Percentiles rank a stretch among this genome's conserved stretches.
Evolutionary conservation across 2,888 invertebrate genomes (phyloP).

Genomic region (Lasioglossum pauxillum): DNA sequence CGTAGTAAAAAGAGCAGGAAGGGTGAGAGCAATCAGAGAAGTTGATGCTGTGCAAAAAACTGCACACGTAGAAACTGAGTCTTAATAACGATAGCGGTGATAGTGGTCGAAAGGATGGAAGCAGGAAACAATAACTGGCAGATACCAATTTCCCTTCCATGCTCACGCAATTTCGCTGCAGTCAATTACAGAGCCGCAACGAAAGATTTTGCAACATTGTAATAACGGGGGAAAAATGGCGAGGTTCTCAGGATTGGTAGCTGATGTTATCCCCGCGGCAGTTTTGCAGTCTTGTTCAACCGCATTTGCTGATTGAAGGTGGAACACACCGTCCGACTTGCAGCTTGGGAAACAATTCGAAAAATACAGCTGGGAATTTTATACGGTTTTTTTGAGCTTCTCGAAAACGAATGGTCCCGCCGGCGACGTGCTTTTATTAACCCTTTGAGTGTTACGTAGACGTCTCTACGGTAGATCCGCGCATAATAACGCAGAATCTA

Average conservation of each 20-base stretch:
- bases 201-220: constrained; percentile 22
- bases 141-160: not conserved
- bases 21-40: not conserved
- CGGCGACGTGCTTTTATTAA: not conserved
- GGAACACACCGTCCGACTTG: not conserved
- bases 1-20: not conserved
- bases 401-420: not conserved
- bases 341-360: not conserved
- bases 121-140: not conserved
- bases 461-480: not conserved
- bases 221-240: not conserved
- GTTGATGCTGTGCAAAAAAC: not conserved
- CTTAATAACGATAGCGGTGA: not conserved
- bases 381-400: not conserved
- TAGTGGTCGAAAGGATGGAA: not conserved
- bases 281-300: constrained; percentile 4
- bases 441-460: not conserved
- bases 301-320: not conserved
- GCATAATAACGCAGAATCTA: not conserved
- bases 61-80: not conserved
- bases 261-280: not conserved
- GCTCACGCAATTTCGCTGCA: not conserved
- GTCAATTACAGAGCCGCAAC: constrained; percentile 15
- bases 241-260: not conserved
- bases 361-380: not conserved